These are phyloP conservation scores for Salticus scenicus DNA, from an alignment of 2,888 invertebrate species.

Conservation along the genomic window DNA sequence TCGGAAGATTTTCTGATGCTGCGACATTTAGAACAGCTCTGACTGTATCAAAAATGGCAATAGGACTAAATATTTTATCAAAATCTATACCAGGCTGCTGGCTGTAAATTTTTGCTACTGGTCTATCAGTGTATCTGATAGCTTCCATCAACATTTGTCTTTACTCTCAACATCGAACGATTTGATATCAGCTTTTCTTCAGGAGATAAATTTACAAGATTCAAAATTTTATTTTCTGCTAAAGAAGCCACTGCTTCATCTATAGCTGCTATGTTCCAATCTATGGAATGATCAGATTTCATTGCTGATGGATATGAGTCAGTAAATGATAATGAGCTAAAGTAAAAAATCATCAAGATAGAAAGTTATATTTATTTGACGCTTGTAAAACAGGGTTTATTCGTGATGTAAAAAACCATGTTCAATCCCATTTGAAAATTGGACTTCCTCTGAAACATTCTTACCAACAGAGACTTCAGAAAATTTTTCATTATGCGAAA, in stretches of 20 bases:
- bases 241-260: neutral
- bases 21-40: slow-evolving; percentile 59
- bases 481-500: neutral
- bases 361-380: neutral
- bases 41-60: slow-evolving; percentile 55
- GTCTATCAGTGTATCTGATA: slow-evolving; percentile 76
- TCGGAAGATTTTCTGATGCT: slow-evolving; percentile 20
- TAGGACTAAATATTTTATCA: slow-evolving; percentile 70
- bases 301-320: neutral
- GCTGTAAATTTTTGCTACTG: slow-evolving; percentile 66
- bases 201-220: neutral
- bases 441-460: neutral
- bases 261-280: slow-evolving; percentile 8
- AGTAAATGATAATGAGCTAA: neutral
- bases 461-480: neutral
- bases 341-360: neutral
- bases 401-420: neutral
- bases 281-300: neutral
- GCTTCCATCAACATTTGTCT: slow-evolving; percentile 23
- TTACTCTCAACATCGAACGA: slow-evolving; percentile 12
- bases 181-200: neutral
- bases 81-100: slow-evolving; percentile 70
- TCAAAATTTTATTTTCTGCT: slow-evolving; percentile 4
- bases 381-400: neutral
- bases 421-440: neutral